phyloP scores from a whole-genome alignment of 2,113 vertebrate species.

The Lepus timidus region DNA sequence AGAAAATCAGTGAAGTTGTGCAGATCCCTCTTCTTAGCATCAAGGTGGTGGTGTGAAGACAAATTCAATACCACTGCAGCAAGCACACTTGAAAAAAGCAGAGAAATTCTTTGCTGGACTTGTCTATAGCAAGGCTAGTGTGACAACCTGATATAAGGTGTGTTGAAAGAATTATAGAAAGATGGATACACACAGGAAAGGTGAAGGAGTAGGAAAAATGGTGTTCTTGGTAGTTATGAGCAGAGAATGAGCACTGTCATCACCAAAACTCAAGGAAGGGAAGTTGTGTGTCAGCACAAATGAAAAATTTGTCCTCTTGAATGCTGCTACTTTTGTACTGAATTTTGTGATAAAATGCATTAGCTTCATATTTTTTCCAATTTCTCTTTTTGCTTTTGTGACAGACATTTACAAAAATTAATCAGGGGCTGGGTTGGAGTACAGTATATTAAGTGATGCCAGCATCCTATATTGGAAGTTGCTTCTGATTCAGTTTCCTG shows the following conservation, averaged over 20 bases:
- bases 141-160: too few species aligned
- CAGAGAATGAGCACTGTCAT: not conserved
- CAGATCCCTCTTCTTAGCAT: not conserved
- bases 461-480: too few species aligned
- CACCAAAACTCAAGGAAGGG: not conserved
- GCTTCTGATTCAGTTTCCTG: too few species aligned
- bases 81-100: not conserved
- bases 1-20: not conserved
- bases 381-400: slow-evolving; percentile 23
- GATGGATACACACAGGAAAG: too few species aligned
- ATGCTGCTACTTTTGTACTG: not conserved
- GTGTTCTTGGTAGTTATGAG: too few species aligned
- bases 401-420: slow-evolving; percentile 5
- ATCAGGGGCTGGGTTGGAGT: too few species aligned
- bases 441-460: too few species aligned
- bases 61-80: not conserved
- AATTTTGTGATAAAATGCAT: slow-evolving; percentile 19
- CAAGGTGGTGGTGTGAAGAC: not conserved
- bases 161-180: too few species aligned
- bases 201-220: too few species aligned
- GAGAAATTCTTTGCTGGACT: slow-evolving; percentile 7
- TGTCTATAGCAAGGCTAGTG: not conserved
- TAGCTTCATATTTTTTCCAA: not conserved
- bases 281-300: not conserved
- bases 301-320: not conserved